A percentile compares a stretch with the other conserved stretches of the same genome.
These are phyloP conservation scores for Hemaris fuciformis DNA, from an alignment of 2,888 invertebrate genomes.

Conservation along the genomic window DNA sequence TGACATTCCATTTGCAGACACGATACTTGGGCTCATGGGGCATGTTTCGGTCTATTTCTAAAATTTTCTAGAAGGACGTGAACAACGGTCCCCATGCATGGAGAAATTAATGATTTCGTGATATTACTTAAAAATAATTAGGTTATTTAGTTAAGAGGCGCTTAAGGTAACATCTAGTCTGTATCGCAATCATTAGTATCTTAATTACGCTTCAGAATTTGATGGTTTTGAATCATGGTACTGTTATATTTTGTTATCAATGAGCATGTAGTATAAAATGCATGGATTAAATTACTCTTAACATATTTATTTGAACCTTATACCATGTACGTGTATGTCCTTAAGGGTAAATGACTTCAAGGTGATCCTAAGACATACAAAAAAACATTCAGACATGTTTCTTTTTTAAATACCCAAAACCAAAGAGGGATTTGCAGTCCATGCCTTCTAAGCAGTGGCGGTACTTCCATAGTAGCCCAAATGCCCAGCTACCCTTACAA, in stretches of 20 bases:
- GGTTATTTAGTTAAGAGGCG: slow-evolving; percentile 49
- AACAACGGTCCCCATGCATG: neutral
- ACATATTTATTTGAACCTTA: no score
- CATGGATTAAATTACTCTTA: neutral
- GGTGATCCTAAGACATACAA: no score
- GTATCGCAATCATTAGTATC: no score
- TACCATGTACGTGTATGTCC: no score
- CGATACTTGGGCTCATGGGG: neutral
- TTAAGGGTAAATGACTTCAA: no score
- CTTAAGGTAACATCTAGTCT: slow-evolving; percentile 61
- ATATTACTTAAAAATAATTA: slow-evolving; percentile 65
- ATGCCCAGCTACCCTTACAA: no score
- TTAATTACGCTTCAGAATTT: neutral
- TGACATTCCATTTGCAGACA: slow-evolving; percentile 11
- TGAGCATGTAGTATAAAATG: neutral
- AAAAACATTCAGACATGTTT: no score
- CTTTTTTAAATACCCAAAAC: no score
- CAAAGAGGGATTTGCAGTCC: no score
- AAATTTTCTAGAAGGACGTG: neutral
- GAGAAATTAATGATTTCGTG: slow-evolving; percentile 50
- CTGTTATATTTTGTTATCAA: neutral
- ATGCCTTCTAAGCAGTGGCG: no score
- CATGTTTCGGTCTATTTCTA: neutral
- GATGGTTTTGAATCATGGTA: neutral
- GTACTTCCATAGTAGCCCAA: no score